Evolutionary conservation across 2,113 vertebrate genomes (phyloP).

Genomic region (Chaetura pelagica): DNA sequence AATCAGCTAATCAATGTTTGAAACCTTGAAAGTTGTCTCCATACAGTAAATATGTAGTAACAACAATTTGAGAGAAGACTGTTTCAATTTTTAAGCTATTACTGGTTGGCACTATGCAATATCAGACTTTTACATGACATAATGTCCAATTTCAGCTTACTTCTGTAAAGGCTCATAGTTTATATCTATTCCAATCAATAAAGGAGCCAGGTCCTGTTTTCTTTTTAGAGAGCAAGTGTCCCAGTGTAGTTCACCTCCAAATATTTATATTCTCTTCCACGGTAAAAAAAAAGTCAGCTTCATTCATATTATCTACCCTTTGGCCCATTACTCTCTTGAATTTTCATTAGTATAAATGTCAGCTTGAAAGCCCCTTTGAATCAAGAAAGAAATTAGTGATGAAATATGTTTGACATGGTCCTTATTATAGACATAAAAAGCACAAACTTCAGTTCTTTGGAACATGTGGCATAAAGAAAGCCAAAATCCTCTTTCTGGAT

Average conservation of each 20-base stretch:
- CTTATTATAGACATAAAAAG: neutral
- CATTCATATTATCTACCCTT: neutral
- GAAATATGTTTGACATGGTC: neutral
- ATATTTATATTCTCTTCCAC: neutral
- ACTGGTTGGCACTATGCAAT: neutral
- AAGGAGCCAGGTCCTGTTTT: fast-evolving
- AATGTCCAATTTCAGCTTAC: neutral
- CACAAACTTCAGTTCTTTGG: neutral
- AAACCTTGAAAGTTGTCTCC: neutral
- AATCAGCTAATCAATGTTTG: neutral
- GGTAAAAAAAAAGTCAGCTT: neutral
- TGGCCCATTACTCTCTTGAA: neutral
- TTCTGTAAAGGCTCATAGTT: neutral
- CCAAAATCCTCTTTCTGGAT: neutral
- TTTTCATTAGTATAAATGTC: neutral
- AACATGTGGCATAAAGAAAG: neutral
- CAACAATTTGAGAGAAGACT: neutral
- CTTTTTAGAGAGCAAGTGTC: neutral
- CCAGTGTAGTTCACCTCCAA: neutral
- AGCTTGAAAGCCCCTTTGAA: neutral
- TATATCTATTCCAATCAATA: neutral
- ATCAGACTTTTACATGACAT: neutral
- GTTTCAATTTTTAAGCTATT: neutral
- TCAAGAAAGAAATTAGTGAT: neutral
- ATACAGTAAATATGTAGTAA: neutral